Base-by-base conservation (phyloP, 2,113 vertebrate species). In the Tachycineta bicolor region DNA sequence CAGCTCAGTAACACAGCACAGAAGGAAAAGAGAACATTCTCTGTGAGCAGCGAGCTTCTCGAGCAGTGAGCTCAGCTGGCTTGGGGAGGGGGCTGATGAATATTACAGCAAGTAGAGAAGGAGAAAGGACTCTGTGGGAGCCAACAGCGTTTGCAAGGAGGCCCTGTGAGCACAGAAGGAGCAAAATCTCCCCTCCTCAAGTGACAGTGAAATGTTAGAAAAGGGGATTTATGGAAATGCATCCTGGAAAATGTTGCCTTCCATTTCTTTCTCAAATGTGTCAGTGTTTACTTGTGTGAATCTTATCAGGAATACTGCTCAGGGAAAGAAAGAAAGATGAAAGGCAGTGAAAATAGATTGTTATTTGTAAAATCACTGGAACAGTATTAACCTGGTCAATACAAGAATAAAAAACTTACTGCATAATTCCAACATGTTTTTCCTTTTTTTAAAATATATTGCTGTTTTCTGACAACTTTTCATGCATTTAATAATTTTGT, bases 41-140 rank as follows among this genome's bases (percentile, higher is more conserved):
- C 71, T 47, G 2, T 9, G 1, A 87, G 69, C 17, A 77, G 31
- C 9, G 49, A 76, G 21, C 33, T 68, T 23, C 11, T 39, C 6
- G 2, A 83, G 63, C 11, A 49, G 43, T 4, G 28, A 77, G 34
- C 31, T 84, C 33, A 11, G 2, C 3, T 50, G 58, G 29, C 34
- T 56, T 3, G 1, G 6, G 10, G 25, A 73, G 5, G 33, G 2
- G 20, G 29, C 44, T 76, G 34, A n/a, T 0, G 1, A 63, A 9
- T 46, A 29, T n/a, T 19, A 37, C 13, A 91, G 37, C n/a, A 77
- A 53, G 47, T 26, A 90, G 28, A 62, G 39, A 19, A 62, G 33
- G 26, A 63, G 49, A 73, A 88, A 83, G 17, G 20, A 31, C 20
- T 34, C 21, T 31, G 25, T 29, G 44, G 34, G 37, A 5, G 1